Base-by-base conservation (phyloP, 1,140 invertebrate genomes). In the Cyclargus thomasi region DNA sequence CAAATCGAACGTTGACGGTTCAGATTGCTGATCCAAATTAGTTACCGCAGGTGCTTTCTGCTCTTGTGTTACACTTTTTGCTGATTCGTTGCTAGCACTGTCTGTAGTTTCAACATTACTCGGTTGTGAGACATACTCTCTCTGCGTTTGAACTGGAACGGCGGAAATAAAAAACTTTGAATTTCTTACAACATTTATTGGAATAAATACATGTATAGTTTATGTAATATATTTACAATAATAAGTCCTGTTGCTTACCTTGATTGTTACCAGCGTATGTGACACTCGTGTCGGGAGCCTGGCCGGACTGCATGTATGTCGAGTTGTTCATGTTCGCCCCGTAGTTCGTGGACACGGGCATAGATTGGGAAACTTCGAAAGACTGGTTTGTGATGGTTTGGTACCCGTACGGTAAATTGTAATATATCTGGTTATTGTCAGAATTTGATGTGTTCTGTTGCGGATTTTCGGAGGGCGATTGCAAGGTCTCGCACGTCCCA, bases 1-100 rank as follows among this genome's bases (percentile, higher is more conserved):
- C 36, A 97, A 88, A 88, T 97, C 95, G 36, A 96, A 92, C 73
- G 95, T 95, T 0, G 94, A 92, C 14, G 83, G 92, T 80, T 91
- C 91, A 0, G 75, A 83, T 21, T 22, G 8, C 39, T 80, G 75
- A 53, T 78, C 74, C 62, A 67, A 63, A 68, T 76, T 70, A 6
- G 64, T 39, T 64, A 64, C 68, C 21, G 70, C 64, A 7, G 75
- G 57, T 67, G 64, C 63, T 70, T 75, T 63, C 74, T 22, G 39
- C 63, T 70, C 20, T 57, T 66, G 57, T 20, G 23, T n/a, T 59
- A 62, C 18, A 21, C 57, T 35, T 36, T 59, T 23, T 5, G 22
- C 18, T 36, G 53, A 57, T 57, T 59, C 65, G 21, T 59, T 29
- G 18, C 35, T 57, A 21, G 14, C 18, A 59, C 6, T 67, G 7